A percentile compares a stretch with the other conserved stretches of the same genome.
phyloP scores from a whole-genome alignment of 1,140 invertebrate genomes.

The Pseudomyrmex concolor region DNA sequence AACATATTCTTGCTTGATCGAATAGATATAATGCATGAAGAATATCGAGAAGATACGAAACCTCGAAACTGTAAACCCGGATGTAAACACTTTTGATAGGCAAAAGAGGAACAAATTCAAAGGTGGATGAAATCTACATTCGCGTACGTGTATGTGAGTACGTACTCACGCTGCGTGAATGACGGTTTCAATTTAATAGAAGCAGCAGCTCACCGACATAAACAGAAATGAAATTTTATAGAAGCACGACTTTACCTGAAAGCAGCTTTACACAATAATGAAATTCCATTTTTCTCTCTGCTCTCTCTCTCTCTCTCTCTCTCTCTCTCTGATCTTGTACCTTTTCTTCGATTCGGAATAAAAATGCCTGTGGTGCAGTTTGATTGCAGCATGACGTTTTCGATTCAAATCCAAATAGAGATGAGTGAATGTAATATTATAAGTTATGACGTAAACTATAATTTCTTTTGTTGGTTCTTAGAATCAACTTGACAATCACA shows the following conservation, averaged over 20 bases:
- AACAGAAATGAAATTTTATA: conserved; percentile 59
- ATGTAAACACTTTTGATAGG: neutral
- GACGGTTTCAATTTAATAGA: conserved; percentile 57
- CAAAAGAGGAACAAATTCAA: conserved; percentile 22
- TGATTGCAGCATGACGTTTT: conserved; percentile 30
- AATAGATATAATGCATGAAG: too few species aligned
- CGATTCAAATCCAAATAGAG: conserved; percentile 33
- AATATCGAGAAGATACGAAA: neutral
- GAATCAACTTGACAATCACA: too few species aligned
- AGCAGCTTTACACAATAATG: conserved; percentile 55
- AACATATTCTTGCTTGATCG: too few species aligned
- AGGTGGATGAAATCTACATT: conserved; percentile 24
- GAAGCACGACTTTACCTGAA: conserved; percentile 51
- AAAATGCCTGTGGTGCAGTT: conserved; percentile 42
- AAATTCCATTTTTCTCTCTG: conserved; percentile 61
- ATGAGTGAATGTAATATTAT: conserved; percentile 22
- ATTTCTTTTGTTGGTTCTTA: neutral
- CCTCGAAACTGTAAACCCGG: neutral
- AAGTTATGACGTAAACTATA: neutral
- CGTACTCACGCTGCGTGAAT: conserved; percentile 36
- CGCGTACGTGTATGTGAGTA: neutral
- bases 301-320: neutral
- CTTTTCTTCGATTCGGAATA: conserved; percentile 39
- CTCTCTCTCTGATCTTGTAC: conserved; percentile 32
- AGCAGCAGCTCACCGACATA: conserved; percentile 27